Conservation (phyloP, 2,888 invertebrate species). For the Sinohyriopsis cumingii region DNA sequence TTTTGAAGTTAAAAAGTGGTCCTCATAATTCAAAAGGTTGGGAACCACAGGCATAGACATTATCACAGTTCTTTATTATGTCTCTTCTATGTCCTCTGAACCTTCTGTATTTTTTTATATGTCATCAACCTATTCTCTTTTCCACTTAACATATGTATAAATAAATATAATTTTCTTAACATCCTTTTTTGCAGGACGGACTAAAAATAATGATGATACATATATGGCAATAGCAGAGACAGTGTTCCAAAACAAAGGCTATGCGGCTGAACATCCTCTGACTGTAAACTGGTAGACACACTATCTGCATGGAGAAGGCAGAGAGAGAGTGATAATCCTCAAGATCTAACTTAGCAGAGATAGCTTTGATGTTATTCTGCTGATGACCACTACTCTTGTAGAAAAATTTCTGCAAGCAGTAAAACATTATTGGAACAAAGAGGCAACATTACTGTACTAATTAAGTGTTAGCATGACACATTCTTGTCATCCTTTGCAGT, state of each 20-base stretch:
- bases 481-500: too few relatives aligned
- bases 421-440: not conserved
- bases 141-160: too few relatives aligned
- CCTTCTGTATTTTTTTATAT: too few relatives aligned
- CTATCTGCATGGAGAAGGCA: too few relatives aligned
- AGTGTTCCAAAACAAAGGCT: constrained; percentile 77
- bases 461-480: not conserved
- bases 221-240: constrained; percentile 75
- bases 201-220: constrained; percentile 74
- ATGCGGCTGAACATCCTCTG: constrained; percentile 79
- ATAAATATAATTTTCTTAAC: too few relatives aligned
- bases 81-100: not conserved
- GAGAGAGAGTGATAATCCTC: too few relatives aligned
- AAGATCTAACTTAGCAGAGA: not conserved
- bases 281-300: constrained; percentile 44
- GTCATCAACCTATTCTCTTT: too few relatives aligned
- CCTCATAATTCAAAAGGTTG: too few relatives aligned
- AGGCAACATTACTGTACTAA: not conserved
- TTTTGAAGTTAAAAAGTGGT: too few relatives aligned
- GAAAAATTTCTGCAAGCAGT: too few relatives aligned
- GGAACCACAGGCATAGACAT: not conserved
- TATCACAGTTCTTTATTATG: not conserved
- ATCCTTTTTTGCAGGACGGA: constrained; percentile 34
- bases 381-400: too few relatives aligned
- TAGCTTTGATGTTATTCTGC: too few relatives aligned